Percentiles rank a stretch among this genome's conserved stretches.
Evolutionary conservation across 2,888 invertebrate species (phyloP).

Genomic region (Spilarctia lutea): DNA sequence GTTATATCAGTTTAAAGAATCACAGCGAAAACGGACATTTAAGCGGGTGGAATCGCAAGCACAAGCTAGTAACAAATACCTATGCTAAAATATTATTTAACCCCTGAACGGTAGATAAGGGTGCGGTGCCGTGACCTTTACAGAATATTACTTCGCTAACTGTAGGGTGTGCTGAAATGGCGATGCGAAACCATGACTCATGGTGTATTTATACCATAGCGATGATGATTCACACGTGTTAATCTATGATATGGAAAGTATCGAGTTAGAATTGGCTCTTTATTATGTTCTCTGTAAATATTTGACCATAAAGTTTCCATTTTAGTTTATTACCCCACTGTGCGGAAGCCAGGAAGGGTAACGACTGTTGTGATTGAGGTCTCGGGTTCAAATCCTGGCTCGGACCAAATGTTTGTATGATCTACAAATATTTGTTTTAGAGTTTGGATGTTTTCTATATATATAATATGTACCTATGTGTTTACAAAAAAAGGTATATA

Average conservation of each 20-base stretch:
- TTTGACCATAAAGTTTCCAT: not conserved
- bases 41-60: too few relatives aligned
- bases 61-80: too few relatives aligned
- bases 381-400: too few relatives aligned
- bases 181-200: conserved; percentile 15
- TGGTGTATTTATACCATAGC: conserved; percentile 27
- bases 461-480: too few relatives aligned
- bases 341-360: too few relatives aligned
- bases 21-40: too few relatives aligned
- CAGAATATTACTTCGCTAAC: conserved; percentile 18
- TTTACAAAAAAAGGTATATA: too few relatives aligned
- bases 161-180: conserved; percentile 20
- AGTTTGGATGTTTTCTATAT: too few relatives aligned
- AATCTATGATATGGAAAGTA: not conserved
- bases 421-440: too few relatives aligned
- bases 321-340: not conserved
- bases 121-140: conserved; percentile 34
- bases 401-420: too few relatives aligned
- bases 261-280: not conserved
- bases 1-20: too few relatives aligned
- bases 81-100: not conserved
- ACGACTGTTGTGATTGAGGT: too few relatives aligned
- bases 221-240: conserved; percentile 10
- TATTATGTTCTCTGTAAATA: not conserved
- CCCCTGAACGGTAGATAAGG: conserved; percentile 4